These are phyloP conservation scores for Acanthosepion lycidas DNA, from an alignment of 2,888 invertebrate genomes.

Conservation along the genomic window DNA sequence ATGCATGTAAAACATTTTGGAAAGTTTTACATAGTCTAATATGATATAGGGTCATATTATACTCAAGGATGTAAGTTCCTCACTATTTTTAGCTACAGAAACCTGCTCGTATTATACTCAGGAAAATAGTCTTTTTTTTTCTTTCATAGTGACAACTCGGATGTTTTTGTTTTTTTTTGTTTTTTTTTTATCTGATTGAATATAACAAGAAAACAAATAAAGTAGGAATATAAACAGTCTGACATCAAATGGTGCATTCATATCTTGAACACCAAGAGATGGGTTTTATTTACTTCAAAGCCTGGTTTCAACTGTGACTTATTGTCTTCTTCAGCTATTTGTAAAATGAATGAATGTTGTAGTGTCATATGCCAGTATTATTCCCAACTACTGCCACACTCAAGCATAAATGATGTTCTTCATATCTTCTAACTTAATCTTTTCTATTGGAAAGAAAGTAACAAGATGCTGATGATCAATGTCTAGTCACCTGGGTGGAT, in stretches of 20 bases:
- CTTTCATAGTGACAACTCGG: too few species aligned
- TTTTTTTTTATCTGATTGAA: too few species aligned
- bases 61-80: too few species aligned
- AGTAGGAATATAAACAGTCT: too few species aligned
- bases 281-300: background rate
- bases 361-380: background rate
- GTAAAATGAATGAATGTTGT: background rate
- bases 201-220: too few species aligned
- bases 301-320: background rate
- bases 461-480: background rate
- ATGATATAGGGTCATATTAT: too few species aligned
- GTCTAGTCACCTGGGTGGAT: background rate
- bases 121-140: too few species aligned
- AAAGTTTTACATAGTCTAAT: too few species aligned
- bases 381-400: background rate
- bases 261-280: background rate
- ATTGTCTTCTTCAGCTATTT: background rate
- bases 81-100: too few species aligned
- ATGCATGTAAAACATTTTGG: too few species aligned
- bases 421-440: background rate
- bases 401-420: background rate
- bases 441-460: background rate
- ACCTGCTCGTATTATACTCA: too few species aligned
- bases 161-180: too few species aligned
- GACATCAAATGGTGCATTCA: background rate